These are phyloP conservation scores for Eupithecia exiguata DNA, from an alignment of 2,888 invertebrate species.

Conservation along the genomic window DNA sequence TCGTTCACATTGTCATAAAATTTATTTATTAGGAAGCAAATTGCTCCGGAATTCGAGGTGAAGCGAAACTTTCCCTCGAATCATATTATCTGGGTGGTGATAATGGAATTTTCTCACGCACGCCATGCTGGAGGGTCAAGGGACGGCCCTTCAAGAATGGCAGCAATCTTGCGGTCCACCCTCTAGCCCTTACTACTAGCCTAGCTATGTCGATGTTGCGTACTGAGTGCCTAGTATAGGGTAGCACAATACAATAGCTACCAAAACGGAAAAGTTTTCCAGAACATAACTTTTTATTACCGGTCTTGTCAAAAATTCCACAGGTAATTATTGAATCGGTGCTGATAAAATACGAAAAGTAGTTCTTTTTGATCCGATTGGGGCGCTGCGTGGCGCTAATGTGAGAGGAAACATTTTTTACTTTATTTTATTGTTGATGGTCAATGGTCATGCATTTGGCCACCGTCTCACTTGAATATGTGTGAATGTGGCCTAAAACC, in stretches of 20 bases:
- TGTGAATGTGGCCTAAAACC: too few relatives aligned
- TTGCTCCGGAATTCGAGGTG: background rate
- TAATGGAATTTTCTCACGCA: slow-evolving; percentile 62
- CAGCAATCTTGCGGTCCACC: slow-evolving; percentile 70
- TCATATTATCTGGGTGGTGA: slow-evolving; percentile 37
- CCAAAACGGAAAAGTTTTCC: background rate
- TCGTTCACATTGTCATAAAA: too few relatives aligned
- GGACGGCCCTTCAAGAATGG: slow-evolving; percentile 68
- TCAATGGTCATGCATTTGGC: too few relatives aligned
- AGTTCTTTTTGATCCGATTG: too few relatives aligned
- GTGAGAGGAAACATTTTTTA: too few relatives aligned
- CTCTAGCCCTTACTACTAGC: slow-evolving; percentile 62
- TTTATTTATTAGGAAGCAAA: too few relatives aligned
- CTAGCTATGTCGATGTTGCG: slow-evolving; percentile 25
- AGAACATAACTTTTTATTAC: background rate
- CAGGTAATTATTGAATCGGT: too few relatives aligned
- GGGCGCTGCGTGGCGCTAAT: too few relatives aligned
- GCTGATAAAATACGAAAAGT: too few relatives aligned
- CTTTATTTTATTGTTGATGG: too few relatives aligned
- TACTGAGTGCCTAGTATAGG: background rate
- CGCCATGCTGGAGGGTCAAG: slow-evolving; percentile 54
- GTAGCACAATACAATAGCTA: background rate
- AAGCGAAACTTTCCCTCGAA: slow-evolving; percentile 15
- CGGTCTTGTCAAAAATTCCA: too few relatives aligned
- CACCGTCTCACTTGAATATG: too few relatives aligned